Base-by-base conservation (phyloP, 2,797 vertebrate species). In the Cirrhinus molitorella region DNA sequence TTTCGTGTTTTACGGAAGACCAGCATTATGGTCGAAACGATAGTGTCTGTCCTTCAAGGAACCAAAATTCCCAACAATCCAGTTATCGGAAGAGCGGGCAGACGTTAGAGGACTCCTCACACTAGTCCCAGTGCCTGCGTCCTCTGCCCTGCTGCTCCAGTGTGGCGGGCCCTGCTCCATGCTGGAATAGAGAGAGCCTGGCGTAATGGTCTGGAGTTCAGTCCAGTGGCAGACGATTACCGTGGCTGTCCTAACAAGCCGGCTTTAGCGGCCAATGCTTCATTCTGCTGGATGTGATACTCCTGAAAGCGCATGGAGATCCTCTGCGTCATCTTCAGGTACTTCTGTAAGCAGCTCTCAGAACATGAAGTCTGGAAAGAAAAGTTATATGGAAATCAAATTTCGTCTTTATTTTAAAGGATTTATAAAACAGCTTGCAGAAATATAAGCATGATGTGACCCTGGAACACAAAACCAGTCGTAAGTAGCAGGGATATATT, bases 231-330 rank as follows among this genome's bases (percentile, higher is more conserved):
- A 12, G 70, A 51, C 55, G 1, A 82, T 89, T 96, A 99, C 83
- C 93, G 95, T 2, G 97, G 96, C 2, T 96, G 96, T 12, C 92
- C 94, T 73, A 99, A 93, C 75, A 99, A 95, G 78, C 98, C 98
- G 3, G 98, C 98, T 93, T 98, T 99, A 23, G 97, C 97, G 17
- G 98, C 98, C 87, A 99, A 91, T 28, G 98, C 98, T 92, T 99
- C 98, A 0, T 99, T 99, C 94, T 99, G 98, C 94, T 99, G 98
- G 91, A 99, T 99, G 87, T 99, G 98, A 81, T 99, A 99, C 87
- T 99, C 98, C 91, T 99, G 98, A 90, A 99, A 99, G 7, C 98
- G 95, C 98, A 99, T 97, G 61, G 98, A 99, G 96, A 99, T 99
- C 92, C 98, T 94, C 87, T 99, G 98, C 0, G 98, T 99, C 98